These are phyloP conservation scores for Drosophila albomicans DNA, from an alignment of 1,140 invertebrate species.

Conservation along the genomic window DNA sequence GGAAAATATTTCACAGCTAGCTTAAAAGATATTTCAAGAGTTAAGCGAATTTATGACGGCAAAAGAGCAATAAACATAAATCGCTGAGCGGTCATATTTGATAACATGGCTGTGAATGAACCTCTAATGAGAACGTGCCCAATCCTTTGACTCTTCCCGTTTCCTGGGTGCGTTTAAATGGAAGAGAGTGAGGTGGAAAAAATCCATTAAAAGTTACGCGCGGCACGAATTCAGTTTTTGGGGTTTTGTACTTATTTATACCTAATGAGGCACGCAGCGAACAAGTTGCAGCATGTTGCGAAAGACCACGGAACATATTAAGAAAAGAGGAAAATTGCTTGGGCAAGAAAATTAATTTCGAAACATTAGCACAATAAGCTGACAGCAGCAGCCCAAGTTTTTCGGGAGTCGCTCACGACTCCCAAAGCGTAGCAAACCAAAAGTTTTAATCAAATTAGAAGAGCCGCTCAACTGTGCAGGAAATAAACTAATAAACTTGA, in stretches of 20 bases:
- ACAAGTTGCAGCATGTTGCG: constrained; percentile 24
- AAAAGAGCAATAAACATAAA: constrained; percentile 2
- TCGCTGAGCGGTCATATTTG: constrained; percentile 12
- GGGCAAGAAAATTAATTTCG: constrained; percentile 46
- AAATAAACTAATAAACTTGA: constrained; percentile 33
- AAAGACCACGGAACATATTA: constrained; percentile 10
- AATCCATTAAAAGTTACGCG: constrained; percentile 54
- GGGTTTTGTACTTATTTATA: constrained; percentile 38
- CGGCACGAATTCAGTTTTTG: constrained; percentile 41
- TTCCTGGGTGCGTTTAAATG: background rate
- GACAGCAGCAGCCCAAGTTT: constrained; percentile 28
- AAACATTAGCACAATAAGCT: constrained; percentile 42
- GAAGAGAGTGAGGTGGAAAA: background rate
- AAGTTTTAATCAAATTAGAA: constrained; percentile 56
- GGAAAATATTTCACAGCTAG: background rate
- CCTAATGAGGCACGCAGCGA: constrained; percentile 49
- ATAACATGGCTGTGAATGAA: constrained; percentile 9
- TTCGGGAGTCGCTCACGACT: constrained; percentile 1
- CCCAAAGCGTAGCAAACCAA: constrained; percentile 9
- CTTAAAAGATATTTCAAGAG: background rate
- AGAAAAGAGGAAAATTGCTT: background rate
- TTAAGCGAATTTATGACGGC: background rate
- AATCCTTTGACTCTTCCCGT: constrained; percentile 28
- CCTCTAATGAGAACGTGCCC: constrained; percentile 24
- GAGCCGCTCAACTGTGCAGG: constrained; percentile 4